A percentile compares a stretch with the other conserved stretches of the same genome.
Conservation (phyloP, 1,140 invertebrate species). For the Meloidogyne floridensis region DNA sequence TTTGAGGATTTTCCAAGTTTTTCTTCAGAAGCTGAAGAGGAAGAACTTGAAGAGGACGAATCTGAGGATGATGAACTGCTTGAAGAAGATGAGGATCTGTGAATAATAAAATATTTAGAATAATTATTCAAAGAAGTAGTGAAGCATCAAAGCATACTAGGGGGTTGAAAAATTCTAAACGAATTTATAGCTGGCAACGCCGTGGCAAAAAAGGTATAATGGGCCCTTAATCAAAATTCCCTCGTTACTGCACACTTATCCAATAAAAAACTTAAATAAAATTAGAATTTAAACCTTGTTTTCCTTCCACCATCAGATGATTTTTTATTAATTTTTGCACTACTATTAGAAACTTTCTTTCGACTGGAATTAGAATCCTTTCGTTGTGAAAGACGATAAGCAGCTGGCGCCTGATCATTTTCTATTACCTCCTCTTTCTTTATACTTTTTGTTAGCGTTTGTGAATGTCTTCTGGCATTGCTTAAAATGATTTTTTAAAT, state of each 20-base stretch:
- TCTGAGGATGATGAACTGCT: slow-evolving; percentile 7
- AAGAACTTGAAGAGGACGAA: slow-evolving; percentile 13
- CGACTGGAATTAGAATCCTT: background rate
- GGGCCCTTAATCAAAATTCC: too few species aligned
- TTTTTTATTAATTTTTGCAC: background rate
- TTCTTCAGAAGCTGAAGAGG: background rate
- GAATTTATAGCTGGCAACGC: background rate
- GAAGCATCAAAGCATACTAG: too few species aligned
- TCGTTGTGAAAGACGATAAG: slow-evolving; percentile 10
- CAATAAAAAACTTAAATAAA: background rate
- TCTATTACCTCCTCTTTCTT: background rate
- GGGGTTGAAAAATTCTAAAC: background rate
- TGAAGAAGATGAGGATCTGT: slow-evolving; percentile 10
- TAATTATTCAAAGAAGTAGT: too few species aligned
- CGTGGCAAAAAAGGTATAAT: background rate
- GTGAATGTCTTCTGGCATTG: background rate
- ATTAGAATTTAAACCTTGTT: background rate
- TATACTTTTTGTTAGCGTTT: background rate
- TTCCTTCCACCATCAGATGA: background rate
- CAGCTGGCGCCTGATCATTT: slow-evolving; percentile 13
- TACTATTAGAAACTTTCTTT: background rate
- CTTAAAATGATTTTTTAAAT: background rate
- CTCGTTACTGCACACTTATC: too few species aligned
- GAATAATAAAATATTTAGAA: too few species aligned
- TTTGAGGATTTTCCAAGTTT: background rate